Conservation (phyloP, 2,888 invertebrate genomes). For the Drosophila algonquin region DNA sequence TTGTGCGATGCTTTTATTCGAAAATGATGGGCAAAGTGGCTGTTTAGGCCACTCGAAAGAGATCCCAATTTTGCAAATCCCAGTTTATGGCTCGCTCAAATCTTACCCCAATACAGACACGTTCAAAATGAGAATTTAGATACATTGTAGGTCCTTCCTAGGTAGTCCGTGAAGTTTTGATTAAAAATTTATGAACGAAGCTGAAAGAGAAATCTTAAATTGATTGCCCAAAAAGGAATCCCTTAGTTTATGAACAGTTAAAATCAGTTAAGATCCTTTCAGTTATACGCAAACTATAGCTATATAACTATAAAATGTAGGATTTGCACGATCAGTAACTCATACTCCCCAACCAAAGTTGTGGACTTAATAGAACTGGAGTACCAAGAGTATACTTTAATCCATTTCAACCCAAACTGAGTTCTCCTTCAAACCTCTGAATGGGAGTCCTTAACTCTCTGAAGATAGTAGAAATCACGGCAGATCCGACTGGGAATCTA, state of each 20-base stretch:
- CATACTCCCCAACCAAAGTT: not conserved
- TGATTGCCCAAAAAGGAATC: not conserved
- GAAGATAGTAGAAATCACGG: not conserved
- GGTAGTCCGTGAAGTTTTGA: not conserved
- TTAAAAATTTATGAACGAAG: not conserved
- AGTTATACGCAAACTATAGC: too few relatives aligned
- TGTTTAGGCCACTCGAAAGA: conserved; percentile 2
- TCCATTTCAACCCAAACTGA: too few relatives aligned
- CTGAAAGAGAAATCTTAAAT: not conserved
- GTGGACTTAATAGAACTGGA: too few relatives aligned
- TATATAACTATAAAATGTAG: too few relatives aligned
- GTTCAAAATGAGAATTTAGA: not conserved
- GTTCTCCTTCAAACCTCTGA: too few relatives aligned
- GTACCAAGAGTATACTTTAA: too few relatives aligned
- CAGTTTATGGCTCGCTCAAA: conserved; percentile 23
- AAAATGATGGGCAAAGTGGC: conserved; percentile 4
- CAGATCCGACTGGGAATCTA: not conserved
- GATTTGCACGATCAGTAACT: not conserved
- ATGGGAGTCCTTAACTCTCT: not conserved
- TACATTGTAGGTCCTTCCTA: not conserved
- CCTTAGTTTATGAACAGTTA: not conserved
- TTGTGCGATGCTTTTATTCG: not conserved
- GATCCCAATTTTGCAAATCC: conserved; percentile 10
- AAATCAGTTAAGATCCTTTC: too few relatives aligned
- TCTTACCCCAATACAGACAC: not conserved